Base-by-base conservation (phyloP, 2,113 vertebrate species). In the Agapornis roseicollis region DNA sequence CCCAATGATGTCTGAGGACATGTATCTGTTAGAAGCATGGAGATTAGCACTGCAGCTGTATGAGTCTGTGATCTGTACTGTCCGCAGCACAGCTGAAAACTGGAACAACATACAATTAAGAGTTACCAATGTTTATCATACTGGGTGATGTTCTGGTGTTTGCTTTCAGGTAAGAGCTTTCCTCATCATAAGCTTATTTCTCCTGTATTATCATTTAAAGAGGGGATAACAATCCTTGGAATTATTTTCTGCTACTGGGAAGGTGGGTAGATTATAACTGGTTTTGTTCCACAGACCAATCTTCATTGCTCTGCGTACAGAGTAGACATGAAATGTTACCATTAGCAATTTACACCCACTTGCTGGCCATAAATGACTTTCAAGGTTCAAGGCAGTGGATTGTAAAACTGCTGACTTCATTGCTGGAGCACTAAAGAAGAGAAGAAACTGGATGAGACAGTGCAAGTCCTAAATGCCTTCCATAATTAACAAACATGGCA, bases 401-500 rank as follows among this genome's bases (percentile, higher is more conserved):
- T 90, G 77, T 92, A 97, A 93, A 96, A 90, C 35, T 81, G 86
- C 96, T 96, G 92, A 96, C 83, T 94, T 93, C 65, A 76, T 63
- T 91, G 73, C 77, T 90, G 72, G 42, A 95, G 76, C 69, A 64
- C 27, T 70, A 64, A 74, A 88, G 93, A 79, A 35, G 81, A 89
- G 90, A 78, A 94, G 89, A 92, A 97, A 79, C 80, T 93, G 91
- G 91, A 91, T 96, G 74, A 97, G 95, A 94, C 92, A 89, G 56
- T 93, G 90, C 93, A 96, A 96, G 90, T 84, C 88, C 65, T 94
- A 92, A 96, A 96, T 76, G 92, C 80, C 73, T 93, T 87, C 72
- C 66, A 81, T 96, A 97, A 96, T 96, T 97, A 97, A 79, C 69
- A 81, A 97, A 96, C 93, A 82, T 85, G 94, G 94, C 73, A 89